Base-by-base conservation (phyloP, 2,113 vertebrate genomes). In the Anarrhichthys ocellatus region DNA sequence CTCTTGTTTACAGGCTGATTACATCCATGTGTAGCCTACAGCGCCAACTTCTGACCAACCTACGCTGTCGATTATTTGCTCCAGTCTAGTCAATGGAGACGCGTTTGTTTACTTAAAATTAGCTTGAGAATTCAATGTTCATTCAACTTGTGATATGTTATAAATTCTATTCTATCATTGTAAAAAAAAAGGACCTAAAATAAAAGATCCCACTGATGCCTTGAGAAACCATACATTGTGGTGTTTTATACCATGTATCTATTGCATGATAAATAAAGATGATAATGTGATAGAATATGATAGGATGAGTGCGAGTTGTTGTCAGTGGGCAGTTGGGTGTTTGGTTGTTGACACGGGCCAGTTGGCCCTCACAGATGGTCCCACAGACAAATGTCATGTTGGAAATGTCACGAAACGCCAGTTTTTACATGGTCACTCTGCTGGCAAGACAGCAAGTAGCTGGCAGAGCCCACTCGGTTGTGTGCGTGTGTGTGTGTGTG, bases 291-390 rank as follows among this genome's bases (percentile, higher is more conserved):
- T 67, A 50, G 44, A 38, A 27, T 59, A n/a, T 18, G 38, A 42
- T 38, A 64, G 29, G n/a, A 34, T 9, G 27, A 61, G 15, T 64
- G 22, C 36, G n/a, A 63, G 66, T 22, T 75, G 46, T 56, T 71
- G 62, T 76, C 38, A 36, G 42, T n/a, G 42, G 40, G 42, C 77
- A 62, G 38, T 58, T 6, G 20, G 22, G 34, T 14, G 9, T 63
- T 86, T 74, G 64, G 78, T 75, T 62, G 20, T 58, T 81, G 87
- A 82, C 66, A 56, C 66, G 14, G 76, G 68, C 83, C 92, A 91
- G 81, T 91, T 91, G 89, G 90, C 82, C 40, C 50, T 82, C 80
- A 66, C 88, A 91, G 90, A 91, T 93, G 93, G 89, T 90, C 82
- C 62, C 67, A 54, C 65, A 76, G 84, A 87, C 86, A 91, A 93